phyloP scores from a whole-genome alignment of 2,797 vertebrate species.

The Jordanella pulchra region DNA sequence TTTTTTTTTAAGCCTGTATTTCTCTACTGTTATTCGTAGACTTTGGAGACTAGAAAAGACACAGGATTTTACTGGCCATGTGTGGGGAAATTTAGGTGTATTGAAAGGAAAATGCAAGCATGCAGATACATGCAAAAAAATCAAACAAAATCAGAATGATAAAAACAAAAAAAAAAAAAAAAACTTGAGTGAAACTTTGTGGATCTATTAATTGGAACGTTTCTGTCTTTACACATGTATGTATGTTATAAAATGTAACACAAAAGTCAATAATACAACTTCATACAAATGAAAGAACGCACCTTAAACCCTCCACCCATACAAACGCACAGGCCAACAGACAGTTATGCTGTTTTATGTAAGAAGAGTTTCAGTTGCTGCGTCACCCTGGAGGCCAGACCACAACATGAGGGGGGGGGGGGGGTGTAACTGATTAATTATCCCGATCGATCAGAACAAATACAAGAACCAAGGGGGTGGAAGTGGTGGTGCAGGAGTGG shows the following conservation, averaged over 20 bases:
- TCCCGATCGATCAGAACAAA: conserved; percentile 6
- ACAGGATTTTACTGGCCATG: too few relatives aligned
- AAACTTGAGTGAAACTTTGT: not conserved
- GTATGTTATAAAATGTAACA: not conserved
- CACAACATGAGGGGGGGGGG: conserved; percentile 16
- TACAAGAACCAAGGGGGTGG: conserved; percentile 1
- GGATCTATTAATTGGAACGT: not conserved
- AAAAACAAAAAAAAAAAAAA: not conserved
- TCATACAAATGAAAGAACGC: not conserved
- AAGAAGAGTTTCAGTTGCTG: conserved; percentile 51
- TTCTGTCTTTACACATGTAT: not conserved
- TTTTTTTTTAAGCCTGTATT: too few relatives aligned
- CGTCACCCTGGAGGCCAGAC: conserved; percentile 27
- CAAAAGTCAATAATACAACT: not conserved
- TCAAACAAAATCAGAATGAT: not conserved
- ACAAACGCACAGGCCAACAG: conserved; percentile 21
- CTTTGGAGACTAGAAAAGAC: too few relatives aligned
- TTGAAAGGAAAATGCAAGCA: too few relatives aligned
- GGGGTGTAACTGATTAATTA: conserved; percentile 1
- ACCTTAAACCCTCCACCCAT: not conserved
- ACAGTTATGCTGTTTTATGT: conserved; percentile 45
- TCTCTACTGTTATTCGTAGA: too few relatives aligned
- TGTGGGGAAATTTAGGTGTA: too few relatives aligned
- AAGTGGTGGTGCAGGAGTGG: not conserved
- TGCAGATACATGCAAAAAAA: not conserved